Evolutionary conservation across 2,888 invertebrate genomes (phyloP).

Genomic region (Diarsia mendica): DNA sequence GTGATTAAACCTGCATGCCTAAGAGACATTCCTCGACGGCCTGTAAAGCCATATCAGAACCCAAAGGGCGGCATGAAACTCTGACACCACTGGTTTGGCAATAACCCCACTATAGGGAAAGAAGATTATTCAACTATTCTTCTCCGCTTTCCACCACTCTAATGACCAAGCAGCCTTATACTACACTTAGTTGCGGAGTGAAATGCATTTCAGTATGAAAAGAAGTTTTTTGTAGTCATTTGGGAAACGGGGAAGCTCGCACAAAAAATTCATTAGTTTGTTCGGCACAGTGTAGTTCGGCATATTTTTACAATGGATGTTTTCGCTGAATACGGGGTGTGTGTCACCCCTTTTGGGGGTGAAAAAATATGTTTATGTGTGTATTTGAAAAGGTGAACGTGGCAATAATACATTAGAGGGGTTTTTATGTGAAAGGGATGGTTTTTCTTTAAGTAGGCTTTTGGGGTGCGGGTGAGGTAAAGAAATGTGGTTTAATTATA

Average conservation of each 20-base stretch:
- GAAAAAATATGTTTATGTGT: slow-evolving; percentile 55
- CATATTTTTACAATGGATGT: slow-evolving; percentile 62
- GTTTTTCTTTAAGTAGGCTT: slow-evolving; percentile 37
- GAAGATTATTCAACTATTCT: too few species aligned
- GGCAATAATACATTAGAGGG: slow-evolving; percentile 60
- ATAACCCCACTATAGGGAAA: too few species aligned
- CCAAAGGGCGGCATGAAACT: too few species aligned
- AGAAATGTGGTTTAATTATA: slow-evolving; percentile 41
- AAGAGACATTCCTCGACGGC: too few species aligned
- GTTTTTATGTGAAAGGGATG: slow-evolving; percentile 43
- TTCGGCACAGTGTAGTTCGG: slow-evolving; percentile 51
- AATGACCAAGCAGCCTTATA: slow-evolving; percentile 19
- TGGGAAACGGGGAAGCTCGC: slow-evolving; percentile 23
- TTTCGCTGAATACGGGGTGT: slow-evolving; percentile 45
- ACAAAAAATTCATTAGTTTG: slow-evolving; percentile 61
- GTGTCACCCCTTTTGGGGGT: slow-evolving; percentile 57
- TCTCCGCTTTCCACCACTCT: background rate
- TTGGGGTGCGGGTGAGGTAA: slow-evolving; percentile 5
- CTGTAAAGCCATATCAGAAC: too few species aligned
- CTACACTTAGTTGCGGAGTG: slow-evolving; percentile 25
- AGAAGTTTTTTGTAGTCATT: slow-evolving; percentile 40
- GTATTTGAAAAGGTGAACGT: slow-evolving; percentile 61
- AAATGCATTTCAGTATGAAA: slow-evolving; percentile 61
- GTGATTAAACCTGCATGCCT: too few species aligned
- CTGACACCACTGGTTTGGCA: too few species aligned